Conservation (phyloP, 2,113 vertebrate species). For the Talpa occidentalis region DNA sequence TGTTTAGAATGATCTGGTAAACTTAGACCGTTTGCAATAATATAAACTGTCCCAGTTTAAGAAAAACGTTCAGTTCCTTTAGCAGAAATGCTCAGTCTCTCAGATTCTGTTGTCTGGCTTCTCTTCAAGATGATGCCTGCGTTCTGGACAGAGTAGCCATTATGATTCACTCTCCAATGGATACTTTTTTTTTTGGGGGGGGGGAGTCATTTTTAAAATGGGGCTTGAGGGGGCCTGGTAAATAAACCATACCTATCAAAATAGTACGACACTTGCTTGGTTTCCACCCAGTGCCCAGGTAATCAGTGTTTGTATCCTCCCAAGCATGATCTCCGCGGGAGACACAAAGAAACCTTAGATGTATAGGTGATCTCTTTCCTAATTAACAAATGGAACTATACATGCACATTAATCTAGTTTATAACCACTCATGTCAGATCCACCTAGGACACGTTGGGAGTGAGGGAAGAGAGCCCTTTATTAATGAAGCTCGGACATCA, state of each 20-base stretch:
- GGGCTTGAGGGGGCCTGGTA: background rate
- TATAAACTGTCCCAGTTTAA: background rate
- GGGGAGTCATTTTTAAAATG: background rate
- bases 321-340: background rate
- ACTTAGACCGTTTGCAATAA: background rate
- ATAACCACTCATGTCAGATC: background rate
- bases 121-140: background rate
- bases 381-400: background rate
- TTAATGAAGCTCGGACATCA: background rate
- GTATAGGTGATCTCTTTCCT: background rate
- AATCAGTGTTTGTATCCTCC: background rate
- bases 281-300: background rate
- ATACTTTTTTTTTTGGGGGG: background rate
- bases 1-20: constrained; percentile 20
- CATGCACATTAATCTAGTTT: background rate
- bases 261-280: fast-evolving
- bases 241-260: background rate
- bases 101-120: background rate
- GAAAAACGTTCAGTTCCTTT: background rate
- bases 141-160: background rate
- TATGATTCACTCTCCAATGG: background rate
- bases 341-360: background rate
- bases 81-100: background rate
- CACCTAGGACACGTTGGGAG: background rate
- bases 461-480: background rate